These are phyloP conservation scores for Cyphomyrus discorhynchus DNA, from an alignment of 2,113 vertebrate genomes.

Conservation along the genomic window DNA sequence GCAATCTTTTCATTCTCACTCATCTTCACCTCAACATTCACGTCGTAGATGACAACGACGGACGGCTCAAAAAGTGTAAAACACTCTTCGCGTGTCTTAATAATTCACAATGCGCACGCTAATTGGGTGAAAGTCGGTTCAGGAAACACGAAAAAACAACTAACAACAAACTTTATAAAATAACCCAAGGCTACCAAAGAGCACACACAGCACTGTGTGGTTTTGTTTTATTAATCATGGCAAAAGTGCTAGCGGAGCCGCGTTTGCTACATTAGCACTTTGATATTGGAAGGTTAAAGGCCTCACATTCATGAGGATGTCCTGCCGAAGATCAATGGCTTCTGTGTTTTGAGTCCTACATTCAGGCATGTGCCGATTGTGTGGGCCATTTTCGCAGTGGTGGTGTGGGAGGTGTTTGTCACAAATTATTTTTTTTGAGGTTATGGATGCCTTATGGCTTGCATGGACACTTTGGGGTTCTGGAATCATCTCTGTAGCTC, in stretches of 20 bases:
- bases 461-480: neutral
- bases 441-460: neutral
- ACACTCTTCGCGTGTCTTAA: conserved; percentile 54
- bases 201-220: conserved; percentile 69
- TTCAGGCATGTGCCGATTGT: conserved; percentile 22
- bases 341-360: conserved; percentile 43
- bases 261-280: conserved; percentile 84
- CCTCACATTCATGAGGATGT: conserved; percentile 66
- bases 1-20: neutral
- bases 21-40: neutral
- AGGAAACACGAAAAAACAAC: conserved; percentile 44
- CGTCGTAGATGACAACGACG: neutral
- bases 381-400: neutral
- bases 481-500: neutral
- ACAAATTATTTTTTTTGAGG: neutral
- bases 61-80: neutral
- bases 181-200: conserved; percentile 57
- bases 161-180: conserved; percentile 54
- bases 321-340: conserved; percentile 57
- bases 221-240: conserved; percentile 85
- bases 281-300: conserved; percentile 69
- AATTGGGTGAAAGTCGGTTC: conserved; percentile 38
- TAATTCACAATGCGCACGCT: conserved; percentile 59
- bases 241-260: conserved; percentile 89
- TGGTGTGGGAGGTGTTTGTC: conserved; percentile 7